A percentile compares a stretch with the other conserved stretches of the same genome.
Evolutionary conservation across 2,888 invertebrate genomes (phyloP).

Genomic region (Capitulum mitella): DNA sequence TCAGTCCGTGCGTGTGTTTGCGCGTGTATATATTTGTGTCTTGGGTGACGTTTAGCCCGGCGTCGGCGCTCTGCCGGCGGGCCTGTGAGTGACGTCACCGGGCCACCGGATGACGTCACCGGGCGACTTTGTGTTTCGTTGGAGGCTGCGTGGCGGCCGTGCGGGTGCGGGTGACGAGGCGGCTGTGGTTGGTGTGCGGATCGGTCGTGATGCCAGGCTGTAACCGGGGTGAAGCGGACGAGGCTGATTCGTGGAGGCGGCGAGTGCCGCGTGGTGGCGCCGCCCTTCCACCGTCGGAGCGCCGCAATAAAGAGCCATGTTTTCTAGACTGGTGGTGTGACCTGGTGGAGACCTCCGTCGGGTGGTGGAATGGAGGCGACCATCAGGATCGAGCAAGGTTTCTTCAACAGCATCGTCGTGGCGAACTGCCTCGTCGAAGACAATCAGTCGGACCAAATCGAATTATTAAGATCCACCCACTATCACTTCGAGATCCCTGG

Average conservation of each 20-base stretch:
- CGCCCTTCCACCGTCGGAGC: neutral
- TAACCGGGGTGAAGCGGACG: neutral
- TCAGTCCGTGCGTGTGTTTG: neutral
- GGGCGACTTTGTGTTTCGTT: neutral
- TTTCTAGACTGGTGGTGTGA: neutral
- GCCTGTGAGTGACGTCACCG: neutral
- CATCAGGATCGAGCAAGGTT: too few species aligned
- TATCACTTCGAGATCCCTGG: too few species aligned
- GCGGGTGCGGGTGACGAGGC: neutral
- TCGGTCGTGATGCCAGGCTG: constrained; percentile 4
- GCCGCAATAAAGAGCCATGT: constrained; percentile 21
- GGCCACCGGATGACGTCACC: too few species aligned
- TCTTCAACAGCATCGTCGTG: too few species aligned
- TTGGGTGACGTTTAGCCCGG: neutral
- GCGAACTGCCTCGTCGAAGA: too few species aligned
- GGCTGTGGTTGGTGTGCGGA: neutral
- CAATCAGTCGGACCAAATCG: too few species aligned
- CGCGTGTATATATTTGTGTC: neutral
- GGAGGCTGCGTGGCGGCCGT: neutral
- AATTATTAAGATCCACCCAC: too few species aligned
- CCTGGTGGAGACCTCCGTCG: too few species aligned
- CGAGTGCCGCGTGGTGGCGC: neutral
- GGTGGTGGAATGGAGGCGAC: too few species aligned
- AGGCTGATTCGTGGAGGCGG: neutral
- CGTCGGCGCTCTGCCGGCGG: neutral